Conservation (phyloP, 2,888 invertebrate species). For the Scaptomyza cyrtandrae region DNA sequence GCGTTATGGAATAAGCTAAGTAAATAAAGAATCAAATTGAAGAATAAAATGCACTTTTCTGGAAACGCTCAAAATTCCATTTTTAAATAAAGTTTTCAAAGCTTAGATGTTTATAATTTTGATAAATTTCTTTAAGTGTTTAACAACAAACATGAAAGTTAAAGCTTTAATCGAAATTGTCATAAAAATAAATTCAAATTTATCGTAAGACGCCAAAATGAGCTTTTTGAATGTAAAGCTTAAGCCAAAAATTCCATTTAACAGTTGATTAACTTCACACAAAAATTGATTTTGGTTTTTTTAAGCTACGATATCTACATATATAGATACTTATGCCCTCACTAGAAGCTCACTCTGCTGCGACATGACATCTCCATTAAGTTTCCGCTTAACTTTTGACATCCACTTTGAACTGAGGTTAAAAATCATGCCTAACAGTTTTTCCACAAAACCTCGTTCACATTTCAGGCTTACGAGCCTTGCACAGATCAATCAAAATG, state of each 20-base stretch:
- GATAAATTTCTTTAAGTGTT: too few relatives aligned
- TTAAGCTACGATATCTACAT: not conserved
- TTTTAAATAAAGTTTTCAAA: not conserved
- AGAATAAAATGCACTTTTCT: too few relatives aligned
- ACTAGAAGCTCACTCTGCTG: not conserved
- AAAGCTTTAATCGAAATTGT: not conserved
- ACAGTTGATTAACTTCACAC: conserved; percentile 21
- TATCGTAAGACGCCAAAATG: not conserved
- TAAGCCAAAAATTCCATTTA: conserved; percentile 13
- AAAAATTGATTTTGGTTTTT: conserved; percentile 5
- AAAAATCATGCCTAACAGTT: not conserved
- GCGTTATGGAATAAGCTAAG: not conserved
- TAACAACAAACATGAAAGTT: not conserved
- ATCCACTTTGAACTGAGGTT: not conserved
- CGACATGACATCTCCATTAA: conserved; percentile 32
- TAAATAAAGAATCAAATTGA: not conserved
- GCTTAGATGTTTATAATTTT: not conserved
- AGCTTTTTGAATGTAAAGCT: not conserved
- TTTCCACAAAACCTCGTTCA: conserved; percentile 5
- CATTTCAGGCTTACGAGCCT: conserved; percentile 10
- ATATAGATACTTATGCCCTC: not conserved
- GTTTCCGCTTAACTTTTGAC: conserved; percentile 6
- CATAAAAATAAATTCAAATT: not conserved
- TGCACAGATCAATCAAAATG: conserved; percentile 63
- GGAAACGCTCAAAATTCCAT: not conserved